A percentile compares a stretch with the other conserved stretches of the same genome.
These are phyloP conservation scores for Calypte anna DNA, from an alignment of 2,113 vertebrate species.

Conservation along the genomic window DNA sequence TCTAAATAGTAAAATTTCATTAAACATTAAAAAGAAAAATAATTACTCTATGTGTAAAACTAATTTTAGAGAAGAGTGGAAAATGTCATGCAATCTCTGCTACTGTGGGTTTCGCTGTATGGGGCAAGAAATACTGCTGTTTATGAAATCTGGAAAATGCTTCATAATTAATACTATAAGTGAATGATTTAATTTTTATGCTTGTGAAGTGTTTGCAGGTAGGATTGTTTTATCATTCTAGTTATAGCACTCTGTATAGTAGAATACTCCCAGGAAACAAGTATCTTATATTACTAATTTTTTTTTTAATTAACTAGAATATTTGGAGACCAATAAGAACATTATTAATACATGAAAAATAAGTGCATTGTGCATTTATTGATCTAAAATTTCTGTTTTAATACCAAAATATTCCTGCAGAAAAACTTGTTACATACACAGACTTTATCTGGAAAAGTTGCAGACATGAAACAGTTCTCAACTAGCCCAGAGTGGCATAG, in stretches of 20 bases:
- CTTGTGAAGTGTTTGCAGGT: neutral
- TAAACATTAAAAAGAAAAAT: neutral
- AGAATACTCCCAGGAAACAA: neutral
- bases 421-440: neutral
- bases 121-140: neutral
- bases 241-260: neutral
- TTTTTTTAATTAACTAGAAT: neutral
- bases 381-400: neutral
- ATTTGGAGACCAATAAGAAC: neutral
- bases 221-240: neutral
- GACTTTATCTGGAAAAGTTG: neutral
- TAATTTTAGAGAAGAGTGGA: neutral
- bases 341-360: neutral
- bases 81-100: neutral
- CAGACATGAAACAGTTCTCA: neutral
- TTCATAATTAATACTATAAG: neutral
- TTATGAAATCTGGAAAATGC: neutral
- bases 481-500: neutral
- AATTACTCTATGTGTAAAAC: neutral
- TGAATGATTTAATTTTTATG: neutral
- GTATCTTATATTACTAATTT: neutral
- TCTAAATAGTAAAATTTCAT: neutral
- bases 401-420: neutral
- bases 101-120: neutral
- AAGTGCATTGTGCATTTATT: neutral